Conservation (phyloP, 2,113 vertebrate species). For the Ahaetulla prasina region DNA sequence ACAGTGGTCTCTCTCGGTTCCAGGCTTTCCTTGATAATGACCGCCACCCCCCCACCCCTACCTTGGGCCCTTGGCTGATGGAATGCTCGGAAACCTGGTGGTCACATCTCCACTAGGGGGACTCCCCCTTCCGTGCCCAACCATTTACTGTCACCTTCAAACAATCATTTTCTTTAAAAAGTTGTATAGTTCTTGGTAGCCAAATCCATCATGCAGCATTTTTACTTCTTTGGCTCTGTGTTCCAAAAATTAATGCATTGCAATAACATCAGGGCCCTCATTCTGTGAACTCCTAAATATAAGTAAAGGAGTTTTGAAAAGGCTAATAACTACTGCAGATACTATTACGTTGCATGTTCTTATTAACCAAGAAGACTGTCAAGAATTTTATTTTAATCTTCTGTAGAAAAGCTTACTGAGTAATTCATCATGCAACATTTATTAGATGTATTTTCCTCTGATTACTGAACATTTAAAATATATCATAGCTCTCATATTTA, state of each 20-base stretch:
- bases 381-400: slow-evolving; percentile 26
- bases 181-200: neutral
- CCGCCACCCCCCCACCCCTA: no score
- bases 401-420: slow-evolving; percentile 23
- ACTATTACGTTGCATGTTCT: slow-evolving; percentile 8
- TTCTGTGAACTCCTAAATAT: neutral
- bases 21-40: no score
- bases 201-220: neutral
- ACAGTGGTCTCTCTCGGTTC: no score
- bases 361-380: neutral
- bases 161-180: neutral
- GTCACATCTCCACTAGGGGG: no score
- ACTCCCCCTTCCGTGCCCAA: no score
- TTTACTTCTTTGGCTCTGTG: neutral
- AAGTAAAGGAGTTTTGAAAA: neutral
- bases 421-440: slow-evolving; percentile 50
- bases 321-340: neutral
- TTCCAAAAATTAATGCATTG: neutral
- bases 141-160: neutral
- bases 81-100: no score
- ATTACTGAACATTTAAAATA: slow-evolving; percentile 36
- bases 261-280: neutral
- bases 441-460: slow-evolving; percentile 40
- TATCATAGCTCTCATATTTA: slow-evolving; percentile 36
- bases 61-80: no score